Evolutionary conservation across 1,140 invertebrate genomes (phyloP).

Genomic region (Cardiocondyla obscurior): DNA sequence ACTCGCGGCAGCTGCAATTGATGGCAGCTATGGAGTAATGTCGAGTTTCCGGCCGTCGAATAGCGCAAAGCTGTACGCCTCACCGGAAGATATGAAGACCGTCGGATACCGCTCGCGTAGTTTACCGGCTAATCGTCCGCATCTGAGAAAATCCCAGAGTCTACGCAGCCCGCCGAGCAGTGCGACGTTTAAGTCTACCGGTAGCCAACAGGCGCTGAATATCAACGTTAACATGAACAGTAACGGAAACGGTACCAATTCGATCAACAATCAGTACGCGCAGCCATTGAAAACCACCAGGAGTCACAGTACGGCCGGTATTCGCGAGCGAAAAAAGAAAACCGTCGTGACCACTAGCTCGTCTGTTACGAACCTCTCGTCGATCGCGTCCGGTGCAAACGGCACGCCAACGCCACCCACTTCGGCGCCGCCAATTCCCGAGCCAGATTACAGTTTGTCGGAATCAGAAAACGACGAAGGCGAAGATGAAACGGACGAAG

Average conservation of each 20-base stretch:
- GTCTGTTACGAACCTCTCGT: conserved; percentile 78
- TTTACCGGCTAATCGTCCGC: conserved; percentile 84
- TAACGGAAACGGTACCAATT: conserved; percentile 72
- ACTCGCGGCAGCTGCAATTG: conserved; percentile 79
- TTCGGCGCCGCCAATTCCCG: conserved; percentile 91
- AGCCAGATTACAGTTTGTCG: conserved; percentile 94
- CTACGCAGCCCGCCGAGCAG: conserved; percentile 83
- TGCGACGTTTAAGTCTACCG: conserved; percentile 78
- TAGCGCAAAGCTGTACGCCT: conserved; percentile 94
- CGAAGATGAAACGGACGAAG: conserved; percentile 85
- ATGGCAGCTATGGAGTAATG: conserved; percentile 85
- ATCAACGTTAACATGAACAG: conserved; percentile 58
- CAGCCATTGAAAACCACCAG: conserved; percentile 87
- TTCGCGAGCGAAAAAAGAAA: conserved; percentile 82
- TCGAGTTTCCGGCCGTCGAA: conserved; percentile 94
- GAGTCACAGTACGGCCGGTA: conserved; percentile 85
- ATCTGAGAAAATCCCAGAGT: conserved; percentile 88
- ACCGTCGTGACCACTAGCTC: conserved; percentile 77
- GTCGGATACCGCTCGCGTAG: conserved; percentile 90
- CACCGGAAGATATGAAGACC: conserved; percentile 92
- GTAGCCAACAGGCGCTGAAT: conserved; percentile 55
- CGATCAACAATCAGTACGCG: conserved; percentile 86
- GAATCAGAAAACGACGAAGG: conserved; percentile 86
- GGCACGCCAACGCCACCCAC: conserved; percentile 63
- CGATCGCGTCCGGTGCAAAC: conserved; percentile 57